Conservation (phyloP, 2,797 vertebrate genomes). For the Microcaecilia unicolor region DNA sequence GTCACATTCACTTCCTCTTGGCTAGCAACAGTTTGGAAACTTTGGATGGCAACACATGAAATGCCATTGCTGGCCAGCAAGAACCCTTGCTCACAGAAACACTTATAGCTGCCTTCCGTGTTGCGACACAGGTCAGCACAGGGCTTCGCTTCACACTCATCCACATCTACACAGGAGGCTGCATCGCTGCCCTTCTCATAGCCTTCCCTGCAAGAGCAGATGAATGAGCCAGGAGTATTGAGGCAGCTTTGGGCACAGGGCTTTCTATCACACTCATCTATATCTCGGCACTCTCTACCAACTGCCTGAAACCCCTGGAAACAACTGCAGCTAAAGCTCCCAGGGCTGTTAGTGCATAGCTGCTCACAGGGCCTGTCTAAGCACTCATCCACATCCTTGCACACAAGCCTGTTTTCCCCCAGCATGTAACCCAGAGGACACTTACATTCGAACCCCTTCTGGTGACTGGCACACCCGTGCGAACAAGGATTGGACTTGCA, state of each 20-base stretch:
- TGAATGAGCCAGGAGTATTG: constrained; percentile 45
- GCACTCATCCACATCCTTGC: constrained; percentile 38
- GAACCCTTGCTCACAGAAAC: constrained; percentile 33
- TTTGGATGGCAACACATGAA: constrained; percentile 34
- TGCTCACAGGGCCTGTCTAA: constrained; percentile 17
- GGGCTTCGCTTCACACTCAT: constrained; percentile 39
- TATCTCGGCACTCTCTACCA: constrained; percentile 24
- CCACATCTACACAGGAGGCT: constrained; percentile 37
- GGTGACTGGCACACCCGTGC: not conserved
- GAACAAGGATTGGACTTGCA: constrained; percentile 44
- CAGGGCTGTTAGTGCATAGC: constrained; percentile 14
- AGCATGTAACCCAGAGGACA: constrained; percentile 21
- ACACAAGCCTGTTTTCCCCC: constrained; percentile 5
- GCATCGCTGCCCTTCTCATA: constrained; percentile 19
- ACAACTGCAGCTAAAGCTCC: constrained; percentile 41
- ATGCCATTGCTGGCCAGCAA: not conserved
- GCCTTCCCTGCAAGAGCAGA: constrained; percentile 45
- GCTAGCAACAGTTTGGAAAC: too few relatives aligned
- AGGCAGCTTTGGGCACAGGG: constrained; percentile 49
- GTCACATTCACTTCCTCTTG: too few relatives aligned
- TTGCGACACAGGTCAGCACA: constrained; percentile 47
- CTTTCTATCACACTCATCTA: constrained; percentile 40
- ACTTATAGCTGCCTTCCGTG: constrained; percentile 32
- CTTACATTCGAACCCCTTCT: constrained; percentile 11
- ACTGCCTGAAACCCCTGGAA: constrained; percentile 25